A percentile compares a stretch with the other conserved stretches of the same genome.
phyloP scores from a whole-genome alignment of 1,140 invertebrate species.

The Rhagoletis pomonella region DNA sequence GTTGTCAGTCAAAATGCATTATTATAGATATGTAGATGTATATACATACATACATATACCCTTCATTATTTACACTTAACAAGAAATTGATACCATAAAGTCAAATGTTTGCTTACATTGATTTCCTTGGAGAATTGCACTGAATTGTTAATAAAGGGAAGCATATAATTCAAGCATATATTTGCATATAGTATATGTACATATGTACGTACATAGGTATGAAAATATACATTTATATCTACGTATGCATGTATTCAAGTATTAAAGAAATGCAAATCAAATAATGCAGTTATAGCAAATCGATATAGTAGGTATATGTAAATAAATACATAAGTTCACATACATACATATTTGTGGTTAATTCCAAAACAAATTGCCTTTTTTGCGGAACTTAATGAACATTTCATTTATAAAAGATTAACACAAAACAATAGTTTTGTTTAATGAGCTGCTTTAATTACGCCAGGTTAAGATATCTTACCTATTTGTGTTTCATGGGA shows the following conservation, averaged over 20 bases:
- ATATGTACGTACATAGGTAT: neutral
- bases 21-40: neutral
- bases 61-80: constrained; percentile 19
- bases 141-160: constrained; percentile 1
- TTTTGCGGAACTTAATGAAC: too few species aligned
- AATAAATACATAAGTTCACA: neutral
- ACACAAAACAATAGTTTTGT: too few species aligned
- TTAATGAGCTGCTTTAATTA: too few species aligned
- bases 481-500: too few species aligned
- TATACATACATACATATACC: neutral
- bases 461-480: too few species aligned
- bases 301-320: too few species aligned
- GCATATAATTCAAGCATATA: neutral
- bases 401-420: too few species aligned
- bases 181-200: neutral
- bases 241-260: neutral
- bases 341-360: neutral
- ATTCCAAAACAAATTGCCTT: neutral
- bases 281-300: neutral
- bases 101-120: constrained; percentile 36
- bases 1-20: constrained; percentile 30
- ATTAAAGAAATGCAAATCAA: neutral
- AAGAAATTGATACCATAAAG: constrained; percentile 50
- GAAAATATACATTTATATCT: neutral
- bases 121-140: constrained; percentile 46